Base-by-base conservation (phyloP, 2,797 vertebrate genomes). In the Crypturellus tataupa region DNA sequence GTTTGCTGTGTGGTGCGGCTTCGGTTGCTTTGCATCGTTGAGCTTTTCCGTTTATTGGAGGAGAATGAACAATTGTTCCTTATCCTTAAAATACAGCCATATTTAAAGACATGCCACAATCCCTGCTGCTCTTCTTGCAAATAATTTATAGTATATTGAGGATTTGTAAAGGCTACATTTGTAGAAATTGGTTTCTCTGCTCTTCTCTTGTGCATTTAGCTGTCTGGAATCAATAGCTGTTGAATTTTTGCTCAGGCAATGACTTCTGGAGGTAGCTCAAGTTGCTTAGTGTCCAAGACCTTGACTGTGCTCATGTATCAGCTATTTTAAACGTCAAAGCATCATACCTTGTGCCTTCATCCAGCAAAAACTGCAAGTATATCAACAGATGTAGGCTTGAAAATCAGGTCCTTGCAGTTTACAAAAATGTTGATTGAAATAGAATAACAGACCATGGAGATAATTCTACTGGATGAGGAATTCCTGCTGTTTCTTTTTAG, bases 181-280 rank as follows among this genome's bases (percentile, higher is more conserved):
- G 40, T 24, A 87, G 62, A 60, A 78, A 79, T 12, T 64, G 33
- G 37, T 75, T 76, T 75, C 23, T 24, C 29, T 35, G 51, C 47
- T 18, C 47, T 37, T 37, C 49, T 69, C 67, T 39, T 39, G 33
- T 77, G 39, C 67, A 84, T 69, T 71, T 47, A n/a, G 13, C 46
- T 91, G 81, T 78, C 59, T 88, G 49, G 29, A 12, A 9, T 20
- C 55, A 56, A 27, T 49, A 35, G 49, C 4, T 72, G 27, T 17
- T 78, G 73, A 23, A 87, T 90, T 91, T 89, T 62, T 63, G 35
- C 14, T 49, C 59, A 49, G 42, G 40, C 77, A 72, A 23, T 93
- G 89, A 70, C 44, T 88, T 62, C 59, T 94, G 82, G 77, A 70
- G 85, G 89, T 80, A 93, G 80, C 77, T 85, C 56, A 49, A 25